Base-by-base conservation (phyloP, 92 coral and sea anemone species). In the Hydrozoanthus gracilis region DNA sequence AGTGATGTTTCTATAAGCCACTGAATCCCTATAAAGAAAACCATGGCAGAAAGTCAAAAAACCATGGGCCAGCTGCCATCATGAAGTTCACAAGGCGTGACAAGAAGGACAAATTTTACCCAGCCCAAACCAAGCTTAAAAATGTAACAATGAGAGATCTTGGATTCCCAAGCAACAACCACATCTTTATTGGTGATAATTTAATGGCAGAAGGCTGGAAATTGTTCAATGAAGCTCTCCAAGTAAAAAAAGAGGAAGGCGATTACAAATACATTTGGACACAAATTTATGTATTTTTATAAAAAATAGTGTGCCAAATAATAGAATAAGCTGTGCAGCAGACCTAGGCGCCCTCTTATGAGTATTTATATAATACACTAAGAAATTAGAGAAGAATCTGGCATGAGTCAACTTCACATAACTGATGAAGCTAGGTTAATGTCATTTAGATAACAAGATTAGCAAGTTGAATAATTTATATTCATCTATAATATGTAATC, bases 81-180 rank as follows among this genome's bases (percentile, higher is more conserved):
- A 83, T 76, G 44, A 84, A 88, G 52, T 88, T 88, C 77, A 77
- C 86, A 73, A 76, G 72, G 70, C 79, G 91, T 35, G 88, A 88
- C 61, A 67, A 60, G 66, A 83, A 71, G 50, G 91, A 88, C 55
- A 72, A 76, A 73, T 7, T 88, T 4, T 83, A 65, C 64, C 78
- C 73, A 6, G 83, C 91, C 76, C 46, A 88, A 48, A 88, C 85
- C 47, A 68, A 78, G 49, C 56, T 87, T 52, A 87, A 87, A 79
- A 46, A 54, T n/a, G 51, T 60, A 18, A 82, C 91, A 67, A 88
- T 83, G 58, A 61, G 49, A 64, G 91, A 82, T 51, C 70, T 64
- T 20, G 70, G 70, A 64, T 64, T n/a, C 14, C 70, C 7, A 2
- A 64, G 39, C 14, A 64, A 64, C 13, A 82, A 82, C 83, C 72